These are phyloP conservation scores for Hepsetus odoe DNA, from an alignment of 2,113 vertebrate genomes.

Conservation along the genomic window DNA sequence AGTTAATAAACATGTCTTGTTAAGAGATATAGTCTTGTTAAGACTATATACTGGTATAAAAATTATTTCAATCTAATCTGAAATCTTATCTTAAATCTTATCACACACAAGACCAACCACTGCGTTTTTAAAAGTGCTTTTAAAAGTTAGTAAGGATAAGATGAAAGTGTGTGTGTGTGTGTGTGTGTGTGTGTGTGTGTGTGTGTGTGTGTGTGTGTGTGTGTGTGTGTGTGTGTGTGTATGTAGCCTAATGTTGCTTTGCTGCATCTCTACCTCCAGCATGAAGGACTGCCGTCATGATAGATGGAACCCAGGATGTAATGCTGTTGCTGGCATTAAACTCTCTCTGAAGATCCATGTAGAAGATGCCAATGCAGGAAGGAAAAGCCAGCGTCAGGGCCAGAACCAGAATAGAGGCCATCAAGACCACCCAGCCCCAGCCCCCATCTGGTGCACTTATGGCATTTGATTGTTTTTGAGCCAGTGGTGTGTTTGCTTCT, in stretches of 20 bases:
- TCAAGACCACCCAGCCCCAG: conserved; percentile 91
- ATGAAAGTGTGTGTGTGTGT: no score
- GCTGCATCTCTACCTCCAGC: conserved; percentile 79
- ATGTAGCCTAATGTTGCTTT: neutral
- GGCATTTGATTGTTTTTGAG: neutral
- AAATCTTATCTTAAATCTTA: no score
- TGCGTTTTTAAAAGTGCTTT: no score
- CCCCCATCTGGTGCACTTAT: conserved; percentile 72
- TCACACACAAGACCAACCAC: no score
- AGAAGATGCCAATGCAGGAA: conserved; percentile 85
- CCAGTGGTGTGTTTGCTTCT: neutral
- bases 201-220: no score
- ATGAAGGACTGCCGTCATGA: conserved; percentile 84
- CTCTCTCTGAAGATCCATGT: conserved; percentile 86
- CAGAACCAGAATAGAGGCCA: conserved; percentile 79
- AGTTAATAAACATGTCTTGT: no score
- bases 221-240: no score
- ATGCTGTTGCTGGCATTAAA: conserved; percentile 88
- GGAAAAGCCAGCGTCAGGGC: conserved; percentile 87
- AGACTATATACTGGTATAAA: no score
- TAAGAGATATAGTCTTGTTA: no score
- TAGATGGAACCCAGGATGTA: conserved; percentile 93
- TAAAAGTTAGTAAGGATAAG: no score
- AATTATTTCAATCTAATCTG: no score
- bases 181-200: no score